These are phyloP conservation scores for Tragopan temminckii DNA, from an alignment of 2,797 vertebrate genomes.

Conservation along the genomic window DNA sequence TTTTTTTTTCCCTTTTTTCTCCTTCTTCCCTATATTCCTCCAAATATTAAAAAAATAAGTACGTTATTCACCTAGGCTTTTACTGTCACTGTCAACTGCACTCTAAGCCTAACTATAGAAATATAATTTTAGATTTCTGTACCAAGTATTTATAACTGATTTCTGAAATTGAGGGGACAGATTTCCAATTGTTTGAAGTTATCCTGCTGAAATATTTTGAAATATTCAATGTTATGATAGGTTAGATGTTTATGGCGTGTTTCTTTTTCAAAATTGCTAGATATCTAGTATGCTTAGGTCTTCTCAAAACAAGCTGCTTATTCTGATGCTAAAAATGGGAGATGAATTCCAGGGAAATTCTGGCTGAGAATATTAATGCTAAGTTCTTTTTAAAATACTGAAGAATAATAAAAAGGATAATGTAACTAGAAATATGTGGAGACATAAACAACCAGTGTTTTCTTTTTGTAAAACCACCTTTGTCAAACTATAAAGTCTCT, in stretches of 20 bases:
- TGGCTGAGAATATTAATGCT: background rate
- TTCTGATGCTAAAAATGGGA: background rate
- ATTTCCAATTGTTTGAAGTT: conserved; percentile 1
- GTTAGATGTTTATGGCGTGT: background rate
- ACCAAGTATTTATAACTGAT: background rate
- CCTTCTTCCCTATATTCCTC: background rate
- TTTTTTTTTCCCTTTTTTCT: background rate
- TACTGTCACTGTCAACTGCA: background rate
- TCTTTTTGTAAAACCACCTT: background rate
- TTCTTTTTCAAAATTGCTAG: background rate
- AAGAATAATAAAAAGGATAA: background rate
- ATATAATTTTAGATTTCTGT: background rate
- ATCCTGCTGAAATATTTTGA: conserved; percentile 26
- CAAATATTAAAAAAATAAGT: background rate
- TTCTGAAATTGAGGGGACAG: background rate
- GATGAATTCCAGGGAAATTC: conserved; percentile 5
- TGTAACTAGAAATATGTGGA: background rate
- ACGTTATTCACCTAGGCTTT: background rate
- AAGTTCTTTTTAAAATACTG: background rate
- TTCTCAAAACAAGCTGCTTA: background rate
- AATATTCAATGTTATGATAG: background rate
- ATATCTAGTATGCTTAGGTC: background rate
- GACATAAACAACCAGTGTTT: background rate
- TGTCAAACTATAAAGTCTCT: background rate
- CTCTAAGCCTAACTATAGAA: background rate